A percentile compares a stretch with the other conserved stretches of the same genome.
These are phyloP conservation scores for Trematomus loennbergii DNA, from an alignment of 2,113 vertebrate genomes.

Conservation along the genomic window DNA sequence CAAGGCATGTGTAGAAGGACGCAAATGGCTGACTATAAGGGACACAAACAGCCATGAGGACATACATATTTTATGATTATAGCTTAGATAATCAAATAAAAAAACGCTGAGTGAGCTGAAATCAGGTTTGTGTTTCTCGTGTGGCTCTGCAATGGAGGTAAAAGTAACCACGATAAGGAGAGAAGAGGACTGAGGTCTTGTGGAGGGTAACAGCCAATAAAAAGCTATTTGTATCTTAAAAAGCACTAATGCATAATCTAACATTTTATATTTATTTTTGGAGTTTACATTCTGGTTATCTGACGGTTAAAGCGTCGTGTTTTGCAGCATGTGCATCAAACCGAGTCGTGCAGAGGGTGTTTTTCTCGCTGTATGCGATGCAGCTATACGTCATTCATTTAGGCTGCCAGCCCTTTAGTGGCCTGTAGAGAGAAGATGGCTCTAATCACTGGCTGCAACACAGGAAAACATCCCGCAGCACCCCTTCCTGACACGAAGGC, in stretches of 20 bases:
- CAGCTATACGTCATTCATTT: constrained; percentile 79
- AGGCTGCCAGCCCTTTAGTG: constrained; percentile 60
- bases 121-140: constrained; percentile 2
- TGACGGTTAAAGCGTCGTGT: background rate
- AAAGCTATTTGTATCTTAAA: background rate
- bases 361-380: constrained; percentile 48
- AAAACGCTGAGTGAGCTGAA: background rate
- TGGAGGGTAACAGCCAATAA: background rate
- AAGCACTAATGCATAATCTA: background rate
- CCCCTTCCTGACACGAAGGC: constrained; percentile 63
- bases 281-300: background rate
- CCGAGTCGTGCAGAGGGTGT: constrained; percentile 37
- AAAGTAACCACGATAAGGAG: background rate
- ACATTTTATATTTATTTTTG: background rate
- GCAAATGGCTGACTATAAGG: background rate
- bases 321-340: constrained; percentile 38
- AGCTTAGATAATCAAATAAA: constrained; percentile 13
- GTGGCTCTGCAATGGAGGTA: background rate
- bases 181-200: background rate
- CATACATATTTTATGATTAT: constrained; percentile 2
- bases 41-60: background rate
- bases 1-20: background rate
- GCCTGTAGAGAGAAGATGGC: constrained; percentile 72
- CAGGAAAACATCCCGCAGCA: constrained; percentile 74
- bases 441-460: constrained; percentile 75